Conservation (phyloP, 2,113 vertebrate species). For the Ctenomys sociabilis region DNA sequence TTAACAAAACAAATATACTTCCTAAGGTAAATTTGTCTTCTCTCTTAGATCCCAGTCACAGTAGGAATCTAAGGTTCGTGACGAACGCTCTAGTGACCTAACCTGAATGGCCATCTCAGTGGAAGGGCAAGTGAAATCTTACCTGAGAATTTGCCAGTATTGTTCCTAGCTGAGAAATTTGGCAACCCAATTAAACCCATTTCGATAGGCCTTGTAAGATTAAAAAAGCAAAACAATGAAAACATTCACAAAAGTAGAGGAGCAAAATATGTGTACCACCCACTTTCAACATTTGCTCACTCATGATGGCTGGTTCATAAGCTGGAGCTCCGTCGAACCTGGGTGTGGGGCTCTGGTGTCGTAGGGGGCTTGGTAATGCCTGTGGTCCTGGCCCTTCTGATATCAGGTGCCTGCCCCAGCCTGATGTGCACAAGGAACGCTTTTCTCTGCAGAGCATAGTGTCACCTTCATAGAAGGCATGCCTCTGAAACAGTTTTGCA, state of each 20-base stretch:
- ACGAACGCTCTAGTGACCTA: background rate
- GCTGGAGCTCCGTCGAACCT: background rate
- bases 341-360: background rate
- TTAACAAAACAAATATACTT: background rate
- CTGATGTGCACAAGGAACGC: background rate
- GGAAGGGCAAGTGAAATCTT: background rate
- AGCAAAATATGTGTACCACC: too few relatives aligned
- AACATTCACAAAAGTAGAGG: background rate
- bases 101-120: background rate
- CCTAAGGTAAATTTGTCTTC: background rate
- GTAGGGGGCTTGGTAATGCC: background rate
- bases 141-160: background rate
- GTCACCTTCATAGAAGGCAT: fast-evolving
- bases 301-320: background rate
- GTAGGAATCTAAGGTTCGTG: background rate
- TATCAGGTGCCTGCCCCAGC: background rate
- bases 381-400: background rate
- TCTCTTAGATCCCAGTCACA: background rate
- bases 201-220: background rate
- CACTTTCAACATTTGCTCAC: background rate
- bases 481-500: too few relatives aligned
- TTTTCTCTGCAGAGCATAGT: background rate
- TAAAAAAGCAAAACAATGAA: background rate
- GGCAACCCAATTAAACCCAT: background rate
- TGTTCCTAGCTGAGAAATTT: background rate